These are phyloP conservation scores for Platanista minor DNA, from an alignment of 2,113 vertebrate species.

Conservation along the genomic window DNA sequence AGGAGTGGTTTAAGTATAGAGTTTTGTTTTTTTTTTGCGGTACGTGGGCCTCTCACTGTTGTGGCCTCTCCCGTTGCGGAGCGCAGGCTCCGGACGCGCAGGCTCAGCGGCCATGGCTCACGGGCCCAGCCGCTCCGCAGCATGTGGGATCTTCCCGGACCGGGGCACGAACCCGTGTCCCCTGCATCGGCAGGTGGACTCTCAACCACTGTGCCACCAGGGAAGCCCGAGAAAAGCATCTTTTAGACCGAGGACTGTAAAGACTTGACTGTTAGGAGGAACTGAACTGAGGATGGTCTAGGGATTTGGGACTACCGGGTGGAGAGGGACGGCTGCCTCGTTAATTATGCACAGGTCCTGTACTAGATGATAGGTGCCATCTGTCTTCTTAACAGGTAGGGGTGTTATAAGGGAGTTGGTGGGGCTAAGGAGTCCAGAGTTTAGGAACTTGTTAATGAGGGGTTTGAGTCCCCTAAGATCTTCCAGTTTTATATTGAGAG, in stretches of 20 bases:
- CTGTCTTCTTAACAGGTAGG: background rate
- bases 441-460: background rate
- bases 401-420: background rate
- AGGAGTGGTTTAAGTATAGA: background rate
- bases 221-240: too few species aligned
- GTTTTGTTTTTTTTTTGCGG: too few species aligned
- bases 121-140: too few species aligned
- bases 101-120: too few species aligned
- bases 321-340: background rate
- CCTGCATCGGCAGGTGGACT: too few species aligned
- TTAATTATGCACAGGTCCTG: background rate
- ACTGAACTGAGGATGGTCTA: background rate
- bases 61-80: too few species aligned
- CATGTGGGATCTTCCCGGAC: too few species aligned
- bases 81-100: too few species aligned
- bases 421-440: background rate
- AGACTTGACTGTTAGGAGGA: background rate
- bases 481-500: background rate
- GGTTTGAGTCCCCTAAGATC: background rate
- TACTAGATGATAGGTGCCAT: background rate
- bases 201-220: too few species aligned
- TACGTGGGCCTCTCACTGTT: too few species aligned
- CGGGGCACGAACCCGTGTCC: too few species aligned
- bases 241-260: background rate
- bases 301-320: background rate